These are phyloP conservation scores for Chionis minor DNA, from an alignment of 2,113 vertebrate genomes.

Conservation along the genomic window DNA sequence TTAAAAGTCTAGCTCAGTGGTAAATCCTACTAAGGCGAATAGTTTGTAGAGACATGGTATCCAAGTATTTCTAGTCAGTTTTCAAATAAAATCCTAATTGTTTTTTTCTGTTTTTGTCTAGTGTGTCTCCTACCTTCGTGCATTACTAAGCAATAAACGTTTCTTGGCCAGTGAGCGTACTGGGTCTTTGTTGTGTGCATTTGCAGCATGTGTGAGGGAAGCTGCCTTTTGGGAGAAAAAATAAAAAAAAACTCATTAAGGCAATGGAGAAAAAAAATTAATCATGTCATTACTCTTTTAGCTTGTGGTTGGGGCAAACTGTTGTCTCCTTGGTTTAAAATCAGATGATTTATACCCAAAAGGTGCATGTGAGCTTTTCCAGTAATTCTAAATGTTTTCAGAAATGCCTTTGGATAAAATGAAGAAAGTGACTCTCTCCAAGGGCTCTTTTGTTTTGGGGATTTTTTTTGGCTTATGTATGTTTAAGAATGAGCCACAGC, in stretches of 20 bases:
- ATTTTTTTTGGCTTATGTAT: neutral
- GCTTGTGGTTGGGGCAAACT: neutral
- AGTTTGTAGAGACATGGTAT: neutral
- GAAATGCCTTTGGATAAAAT: neutral
- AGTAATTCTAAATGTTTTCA: neutral
- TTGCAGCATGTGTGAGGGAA: neutral
- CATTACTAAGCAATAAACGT: slow-evolving; percentile 12
- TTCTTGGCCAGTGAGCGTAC: neutral
- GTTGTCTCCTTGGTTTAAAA: neutral
- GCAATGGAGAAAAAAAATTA: neutral
- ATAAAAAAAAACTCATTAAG: neutral
- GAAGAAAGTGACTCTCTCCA: neutral
- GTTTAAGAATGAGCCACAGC: neutral
- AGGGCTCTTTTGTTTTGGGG: neutral
- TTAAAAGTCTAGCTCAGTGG: neutral
- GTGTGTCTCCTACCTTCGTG: neutral
- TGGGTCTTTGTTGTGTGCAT: neutral
- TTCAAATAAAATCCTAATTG: neutral
- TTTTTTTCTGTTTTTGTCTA: neutral
- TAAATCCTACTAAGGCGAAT: neutral
- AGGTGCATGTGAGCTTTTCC: neutral
- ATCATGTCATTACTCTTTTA: neutral
- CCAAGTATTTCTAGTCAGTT: neutral
- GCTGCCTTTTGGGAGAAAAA: neutral
- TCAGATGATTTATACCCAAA: neutral